Base-by-base conservation (phyloP, 1,140 invertebrate species). In the Monochamus saltuarius region DNA sequence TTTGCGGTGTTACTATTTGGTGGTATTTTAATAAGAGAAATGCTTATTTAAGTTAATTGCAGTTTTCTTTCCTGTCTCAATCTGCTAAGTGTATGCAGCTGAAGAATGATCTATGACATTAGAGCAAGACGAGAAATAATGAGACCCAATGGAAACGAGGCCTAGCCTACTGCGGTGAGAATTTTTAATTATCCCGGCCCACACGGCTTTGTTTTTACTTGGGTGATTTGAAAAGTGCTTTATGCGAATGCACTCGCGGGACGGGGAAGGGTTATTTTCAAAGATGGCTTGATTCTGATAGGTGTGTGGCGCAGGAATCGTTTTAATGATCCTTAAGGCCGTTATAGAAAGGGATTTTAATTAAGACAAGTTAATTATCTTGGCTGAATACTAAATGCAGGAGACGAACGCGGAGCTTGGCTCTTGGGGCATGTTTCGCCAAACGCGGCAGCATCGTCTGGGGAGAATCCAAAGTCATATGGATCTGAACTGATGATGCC, bases 101-200 rank as follows among this genome's bases (percentile, higher is more conserved):
- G 36, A n/a, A 36, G 37, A 38, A 19, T 13, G 9, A 39, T 39
- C 51, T 34, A 17, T 36, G 16, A 39, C 29, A 39, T 53, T 53
- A 53, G 51, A 53, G 40, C 22, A 53, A 53, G 51, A 53, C 51
- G 37, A 17, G n/a, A 53, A 16, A 37, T 42, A 53, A 53, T 53
- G 51, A 40, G 51, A 40, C 51, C 51, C 51, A 53, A 53, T 53
- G 51, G 22, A 53, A 53, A 39, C 37, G 51, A 53, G 22, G 51
- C 51, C 51, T 53, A 38, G 58, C 53, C 57, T 60, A 56, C 57
- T 38, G 62, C 50, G 50, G 72, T 19, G 39, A 36, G 51, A 73
- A 73, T 74, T 74, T 74, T 74, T 74, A 74, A 74, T 74, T 73
- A 74, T 67, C 62, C 71, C 72, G 61, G 69, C 72, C 72, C 71